Percentiles rank a stretch among this genome's conserved stretches.
These are phyloP conservation scores for Calidris pugnax DNA, from an alignment of 2,113 vertebrate species.

Conservation along the genomic window DNA sequence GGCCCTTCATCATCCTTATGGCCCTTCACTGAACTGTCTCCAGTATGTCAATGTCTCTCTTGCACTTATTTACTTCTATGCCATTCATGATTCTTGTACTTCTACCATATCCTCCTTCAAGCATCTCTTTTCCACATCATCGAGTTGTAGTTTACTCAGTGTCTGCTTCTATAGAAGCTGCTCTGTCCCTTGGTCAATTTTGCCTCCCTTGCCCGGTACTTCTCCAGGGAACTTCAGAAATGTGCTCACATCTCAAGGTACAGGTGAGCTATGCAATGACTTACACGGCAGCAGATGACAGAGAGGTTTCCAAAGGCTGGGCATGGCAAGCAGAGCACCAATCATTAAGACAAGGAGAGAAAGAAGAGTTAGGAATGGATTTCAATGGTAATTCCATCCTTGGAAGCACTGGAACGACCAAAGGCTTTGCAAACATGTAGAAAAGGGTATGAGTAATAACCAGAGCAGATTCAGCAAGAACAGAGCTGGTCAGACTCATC, in stretches of 20 bases:
- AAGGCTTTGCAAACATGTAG: background rate
- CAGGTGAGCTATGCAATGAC: background rate
- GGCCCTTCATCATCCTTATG: background rate
- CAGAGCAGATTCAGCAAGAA: background rate
- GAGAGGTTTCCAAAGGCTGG: background rate
- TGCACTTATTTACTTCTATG: background rate
- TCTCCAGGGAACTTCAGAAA: background rate
- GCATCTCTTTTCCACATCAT: background rate
- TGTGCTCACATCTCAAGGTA: background rate
- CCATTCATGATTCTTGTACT: background rate
- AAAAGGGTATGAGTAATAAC: background rate
- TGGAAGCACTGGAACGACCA: background rate
- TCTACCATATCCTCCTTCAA: background rate
- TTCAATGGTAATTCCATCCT: background rate
- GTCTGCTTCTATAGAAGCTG: background rate
- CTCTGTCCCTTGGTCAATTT: background rate
- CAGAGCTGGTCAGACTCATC: background rate
- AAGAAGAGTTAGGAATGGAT: background rate
- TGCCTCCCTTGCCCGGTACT: background rate
- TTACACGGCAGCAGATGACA: background rate
- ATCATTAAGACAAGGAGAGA: background rate
- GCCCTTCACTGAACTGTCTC: background rate
- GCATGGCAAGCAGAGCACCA: background rate
- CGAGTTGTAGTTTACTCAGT: background rate
- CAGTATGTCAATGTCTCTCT: background rate